Evolutionary conservation across 2,113 vertebrate genomes (phyloP), one percentile per base, ranked within the genome.

Genomic region (Scortum barcoo): DNA sequence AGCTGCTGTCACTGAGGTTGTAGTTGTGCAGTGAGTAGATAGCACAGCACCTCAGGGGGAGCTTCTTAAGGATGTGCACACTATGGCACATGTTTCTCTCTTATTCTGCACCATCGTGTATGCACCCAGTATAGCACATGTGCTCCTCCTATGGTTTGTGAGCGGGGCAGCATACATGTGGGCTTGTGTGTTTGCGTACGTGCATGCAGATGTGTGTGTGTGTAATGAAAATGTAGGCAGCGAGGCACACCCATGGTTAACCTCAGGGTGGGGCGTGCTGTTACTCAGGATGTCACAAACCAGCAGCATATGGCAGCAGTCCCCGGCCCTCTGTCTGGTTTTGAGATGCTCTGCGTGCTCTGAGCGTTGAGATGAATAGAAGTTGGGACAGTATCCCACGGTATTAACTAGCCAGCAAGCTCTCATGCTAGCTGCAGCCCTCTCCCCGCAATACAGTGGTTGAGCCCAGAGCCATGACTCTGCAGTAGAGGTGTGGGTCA

Each of bases 161-260:
- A 86, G 66, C 17, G 17, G 17, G 56, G 54, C n/a, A 54, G 70
- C 1, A 10, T 81, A 56, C 14, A 50, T 60, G 40, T 61, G 1
- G 19, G 40, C 51, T 79, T 38, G n/a, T 60, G 46, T 67, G 51
- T n/a, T n/a, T 40, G 50, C 17, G 26, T 50, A 42, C 50, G 46
- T 67, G 38, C 60, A 53, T 77, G 42, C 58, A 77, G 9, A 76
- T 81, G 65, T 57, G 66, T 69, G 28, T 68, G n/a, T 63, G 48
- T 77, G 80, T 73, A 19, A 71, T 87, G 72, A 80, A 85, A 84
- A 77, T 83, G 84, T 63, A 81, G 84, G 76, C 82, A 79, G 83
- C 4, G n/a, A 85, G 91, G 82, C 93, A 92, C 92, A 89, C 93
- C 90, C 91, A 88, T 91, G 92, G 93, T 93, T 94, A 92, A 94